Evolutionary conservation across 2,888 invertebrate genomes (phyloP).

Genomic region (Cremastinae sp.): DNA sequence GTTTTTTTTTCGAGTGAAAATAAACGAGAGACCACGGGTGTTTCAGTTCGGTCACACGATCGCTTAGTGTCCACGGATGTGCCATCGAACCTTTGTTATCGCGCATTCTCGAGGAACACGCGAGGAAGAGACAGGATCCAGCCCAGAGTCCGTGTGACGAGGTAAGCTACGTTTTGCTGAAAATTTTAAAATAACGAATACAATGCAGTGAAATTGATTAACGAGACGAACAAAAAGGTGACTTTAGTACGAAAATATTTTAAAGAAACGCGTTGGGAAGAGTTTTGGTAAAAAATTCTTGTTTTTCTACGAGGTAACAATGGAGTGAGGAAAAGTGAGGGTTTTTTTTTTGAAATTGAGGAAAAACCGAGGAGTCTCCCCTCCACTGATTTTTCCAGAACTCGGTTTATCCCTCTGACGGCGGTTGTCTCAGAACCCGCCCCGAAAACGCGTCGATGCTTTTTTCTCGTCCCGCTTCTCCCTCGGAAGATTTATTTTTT

Average conservation of each 20-base stretch:
- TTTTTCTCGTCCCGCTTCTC: constrained; percentile 63
- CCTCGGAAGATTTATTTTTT: constrained; percentile 40
- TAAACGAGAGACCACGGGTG: constrained; percentile 13
- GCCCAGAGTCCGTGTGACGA: constrained; percentile 8
- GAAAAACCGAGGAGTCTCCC: background rate
- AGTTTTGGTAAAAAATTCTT: too few relatives aligned
- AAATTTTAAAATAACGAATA: too few relatives aligned
- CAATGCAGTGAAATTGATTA: too few relatives aligned
- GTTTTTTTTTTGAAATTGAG: background rate
- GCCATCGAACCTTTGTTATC: constrained; percentile 37
- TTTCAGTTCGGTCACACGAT: constrained; percentile 26
- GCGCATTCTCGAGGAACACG: constrained; percentile 56
- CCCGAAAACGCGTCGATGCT: constrained; percentile 68
- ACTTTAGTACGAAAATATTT: too few relatives aligned
- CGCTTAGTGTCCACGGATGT: constrained; percentile 38
- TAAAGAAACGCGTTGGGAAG: too few relatives aligned
- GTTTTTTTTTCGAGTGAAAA: constrained; percentile 10
- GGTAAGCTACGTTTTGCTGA: too few relatives aligned
- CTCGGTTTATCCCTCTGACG: constrained; percentile 15
- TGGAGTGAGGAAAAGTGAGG: too few relatives aligned
- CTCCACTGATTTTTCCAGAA: background rate
- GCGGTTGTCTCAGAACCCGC: constrained; percentile 47
- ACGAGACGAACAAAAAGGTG: too few relatives aligned
- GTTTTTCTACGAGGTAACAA: too few relatives aligned
- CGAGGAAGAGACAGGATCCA: background rate